Conservation (phyloP, 2,888 invertebrate genomes). For the Alloscopus bannaensis region DNA sequence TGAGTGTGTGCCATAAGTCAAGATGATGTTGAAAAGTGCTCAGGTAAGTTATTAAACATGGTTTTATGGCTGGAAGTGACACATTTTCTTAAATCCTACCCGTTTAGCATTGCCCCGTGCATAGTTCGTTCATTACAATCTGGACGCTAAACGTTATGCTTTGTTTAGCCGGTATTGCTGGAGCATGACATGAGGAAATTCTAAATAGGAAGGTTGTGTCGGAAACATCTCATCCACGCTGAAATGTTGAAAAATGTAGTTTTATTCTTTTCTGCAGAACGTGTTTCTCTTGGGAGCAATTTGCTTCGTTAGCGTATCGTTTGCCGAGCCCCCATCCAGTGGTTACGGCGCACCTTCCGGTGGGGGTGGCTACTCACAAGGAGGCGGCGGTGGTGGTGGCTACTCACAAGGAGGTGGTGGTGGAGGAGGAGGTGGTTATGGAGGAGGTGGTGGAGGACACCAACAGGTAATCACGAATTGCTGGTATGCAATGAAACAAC, state of each 20-base stretch:
- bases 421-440: slow-evolving; percentile 29
- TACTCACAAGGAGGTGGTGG: slow-evolving; percentile 37
- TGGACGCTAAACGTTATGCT: too few species aligned
- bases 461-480: slow-evolving; percentile 30
- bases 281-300: slow-evolving; percentile 34
- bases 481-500: not conserved
- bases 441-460: slow-evolving; percentile 43
- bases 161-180: too few species aligned
- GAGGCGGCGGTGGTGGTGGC: slow-evolving; percentile 48
- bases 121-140: too few species aligned
- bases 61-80: too few species aligned
- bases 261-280: slow-evolving; percentile 11
- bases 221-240: not conserved
- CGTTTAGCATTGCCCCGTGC: too few species aligned
- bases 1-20: slow-evolving; percentile 35
- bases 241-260: not conserved
- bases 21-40: slow-evolving; percentile 19
- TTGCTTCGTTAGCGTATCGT: slow-evolving; percentile 24
- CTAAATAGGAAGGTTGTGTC: too few species aligned
- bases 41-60: slow-evolving; percentile 25
- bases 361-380: slow-evolving; percentile 20
- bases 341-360: slow-evolving; percentile 39
- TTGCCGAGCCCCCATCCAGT: slow-evolving; percentile 46
- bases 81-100: too few species aligned
- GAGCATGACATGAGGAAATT: too few species aligned